Evolutionary conservation across 2,797 vertebrate species (phyloP), one percentile per base, ranked within the genome.

Genomic region (Adelosebastes latens): DNA sequence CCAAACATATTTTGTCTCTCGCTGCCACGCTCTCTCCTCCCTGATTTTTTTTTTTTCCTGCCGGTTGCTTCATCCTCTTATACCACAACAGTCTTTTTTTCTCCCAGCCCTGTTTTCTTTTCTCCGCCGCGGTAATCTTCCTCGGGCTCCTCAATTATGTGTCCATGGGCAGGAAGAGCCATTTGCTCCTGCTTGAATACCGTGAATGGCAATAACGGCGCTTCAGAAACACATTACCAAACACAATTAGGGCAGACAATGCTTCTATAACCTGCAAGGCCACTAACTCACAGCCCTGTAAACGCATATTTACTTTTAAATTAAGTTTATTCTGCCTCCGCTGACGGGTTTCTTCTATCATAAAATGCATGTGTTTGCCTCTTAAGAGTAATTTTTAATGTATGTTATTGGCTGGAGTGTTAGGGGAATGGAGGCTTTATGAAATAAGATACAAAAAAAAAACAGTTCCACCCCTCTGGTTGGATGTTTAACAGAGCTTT

Each of bases 221-320:
- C 90, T 94, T 93, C 87, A 93, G 86, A 95, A 95, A 93, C 91
- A 86, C 89, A 95, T 94, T 94, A 92, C 89, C 85, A 91, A 94
- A 96, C 92, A 91, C 91, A 95, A 94, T 95, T 92, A 94, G 89
- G 88, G 87, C 79, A 86, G 83, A 90, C 92, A 88, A 88, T 86
- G 88, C 75, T 80, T 87, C 83, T 77, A 66, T 93, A 93, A 93
- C 93, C 92, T 90, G 82, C 62, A 52, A 85, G 86, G 86, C 77
- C 82, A 85, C 85, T 81, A 84, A 88, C 85, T 77, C 80, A 81
- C 72, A 82, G 82, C 86, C 82, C 77, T 83, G 89, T 88, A 91
- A 94, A 92, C 88, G 93, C 82, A 87, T 80, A 89, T 94, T 94
- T 93, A 92, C 88, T 92, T 90, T 90, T 87, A 93, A 89, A 93